phyloP scores from a whole-genome alignment of 2,113 vertebrate species.

The Toxotes chatareus region DNA sequence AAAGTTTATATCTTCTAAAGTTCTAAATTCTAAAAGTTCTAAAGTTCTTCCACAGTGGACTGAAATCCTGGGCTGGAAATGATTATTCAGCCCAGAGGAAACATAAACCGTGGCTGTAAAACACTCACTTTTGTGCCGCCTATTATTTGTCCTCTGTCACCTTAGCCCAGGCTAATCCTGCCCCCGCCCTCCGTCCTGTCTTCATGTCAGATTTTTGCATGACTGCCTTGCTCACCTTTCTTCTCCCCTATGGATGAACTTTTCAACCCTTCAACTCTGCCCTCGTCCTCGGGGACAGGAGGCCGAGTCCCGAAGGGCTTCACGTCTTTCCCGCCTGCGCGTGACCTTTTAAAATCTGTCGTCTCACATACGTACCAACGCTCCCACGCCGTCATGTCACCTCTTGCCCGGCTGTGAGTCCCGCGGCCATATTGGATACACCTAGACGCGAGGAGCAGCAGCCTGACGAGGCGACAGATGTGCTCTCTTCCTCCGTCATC shows the following conservation, averaged over 20 bases:
- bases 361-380: slow-evolving; percentile 15
- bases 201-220: slow-evolving; percentile 64
- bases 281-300: slow-evolving; percentile 44
- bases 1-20: no score
- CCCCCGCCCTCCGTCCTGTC: slow-evolving; percentile 43
- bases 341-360: slow-evolving; percentile 48
- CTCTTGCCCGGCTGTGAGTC: slow-evolving; percentile 53
- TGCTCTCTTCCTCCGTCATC: not conserved
- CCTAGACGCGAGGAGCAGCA: not conserved
- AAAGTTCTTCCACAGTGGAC: no score
- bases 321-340: not conserved
- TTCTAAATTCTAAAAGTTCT: no score
- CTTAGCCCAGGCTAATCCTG: slow-evolving; percentile 55
- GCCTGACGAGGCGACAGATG: slow-evolving; percentile 39
- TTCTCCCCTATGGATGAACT: slow-evolving; percentile 67
- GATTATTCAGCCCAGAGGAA: slow-evolving; percentile 19
- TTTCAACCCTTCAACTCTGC: slow-evolving; percentile 74
- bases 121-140: slow-evolving; percentile 32
- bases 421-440: slow-evolving; percentile 49
- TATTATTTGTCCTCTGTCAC: slow-evolving; percentile 65
- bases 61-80: slow-evolving; percentile 5
- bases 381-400: slow-evolving; percentile 48
- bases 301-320: slow-evolving; percentile 28
- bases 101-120: slow-evolving; percentile 36
- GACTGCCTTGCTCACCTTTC: slow-evolving; percentile 62